Evolutionary conservation across 2,797 vertebrate genomes (phyloP).

Genomic region (Pipistrellus pygmaeus): DNA sequence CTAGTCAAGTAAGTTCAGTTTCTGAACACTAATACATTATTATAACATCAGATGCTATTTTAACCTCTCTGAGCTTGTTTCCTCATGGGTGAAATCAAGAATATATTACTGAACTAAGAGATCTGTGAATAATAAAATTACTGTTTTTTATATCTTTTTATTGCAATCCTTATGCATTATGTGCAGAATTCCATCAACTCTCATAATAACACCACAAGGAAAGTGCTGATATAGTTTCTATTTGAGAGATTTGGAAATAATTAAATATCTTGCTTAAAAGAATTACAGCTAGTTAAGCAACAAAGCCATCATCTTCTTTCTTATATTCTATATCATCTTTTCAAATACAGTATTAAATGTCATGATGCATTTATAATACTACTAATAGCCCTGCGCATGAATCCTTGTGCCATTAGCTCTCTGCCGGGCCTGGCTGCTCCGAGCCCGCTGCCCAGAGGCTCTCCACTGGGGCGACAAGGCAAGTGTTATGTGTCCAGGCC

Average conservation of each 20-base stretch:
- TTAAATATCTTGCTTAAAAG: neutral
- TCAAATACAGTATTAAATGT: neutral
- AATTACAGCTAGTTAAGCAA: neutral
- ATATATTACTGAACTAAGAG: neutral
- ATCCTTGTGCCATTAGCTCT: no score
- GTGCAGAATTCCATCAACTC: neutral
- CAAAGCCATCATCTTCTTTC: neutral
- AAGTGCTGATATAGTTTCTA: neutral
- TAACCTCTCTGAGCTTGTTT: neutral
- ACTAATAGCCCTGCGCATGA: no score
- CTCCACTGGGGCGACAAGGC: accelerated
- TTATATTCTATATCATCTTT: neutral
- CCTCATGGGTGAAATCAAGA: neutral
- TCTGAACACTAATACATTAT: neutral
- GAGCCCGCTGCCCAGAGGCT: no score
- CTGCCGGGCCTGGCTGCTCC: no score
- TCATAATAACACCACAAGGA: neutral
- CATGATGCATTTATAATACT: neutral
- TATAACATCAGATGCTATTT: neutral
- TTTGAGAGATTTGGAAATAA: neutral
- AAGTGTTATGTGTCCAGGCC: no score
- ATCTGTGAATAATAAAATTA: slow-evolving; percentile 9
- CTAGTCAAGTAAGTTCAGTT: neutral
- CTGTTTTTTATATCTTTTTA: neutral
- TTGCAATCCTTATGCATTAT: neutral